Evolutionary conservation across 2,113 vertebrate genomes (phyloP).

Genomic region (Grallaria varia): DNA sequence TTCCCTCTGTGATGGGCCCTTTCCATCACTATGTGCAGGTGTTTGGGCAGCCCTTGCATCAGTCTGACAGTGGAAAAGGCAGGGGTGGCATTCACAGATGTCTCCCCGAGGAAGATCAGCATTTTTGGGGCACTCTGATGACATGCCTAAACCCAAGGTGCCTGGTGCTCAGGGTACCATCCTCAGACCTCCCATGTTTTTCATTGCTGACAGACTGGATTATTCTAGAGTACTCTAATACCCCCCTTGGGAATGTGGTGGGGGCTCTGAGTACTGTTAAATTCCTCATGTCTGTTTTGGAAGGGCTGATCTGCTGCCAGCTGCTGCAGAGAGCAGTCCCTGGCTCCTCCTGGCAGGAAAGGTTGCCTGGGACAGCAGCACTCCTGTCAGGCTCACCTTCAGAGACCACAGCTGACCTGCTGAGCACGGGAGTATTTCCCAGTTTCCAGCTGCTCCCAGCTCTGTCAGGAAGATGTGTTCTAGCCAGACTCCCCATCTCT

Average conservation of each 20-base stretch:
- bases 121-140: background rate
- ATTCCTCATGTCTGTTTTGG: accelerated
- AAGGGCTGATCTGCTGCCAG: background rate
- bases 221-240: background rate
- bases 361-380: background rate
- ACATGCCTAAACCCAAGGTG: background rate
- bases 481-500: background rate
- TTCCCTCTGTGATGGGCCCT: accelerated
- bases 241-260: accelerated
- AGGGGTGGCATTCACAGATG: background rate
- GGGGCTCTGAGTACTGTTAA: background rate
- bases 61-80: background rate
- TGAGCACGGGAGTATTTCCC: background rate
- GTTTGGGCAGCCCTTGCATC: background rate
- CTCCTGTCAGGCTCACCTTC: background rate
- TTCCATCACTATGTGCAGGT: accelerated
- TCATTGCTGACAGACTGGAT: background rate
- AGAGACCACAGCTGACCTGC: background rate
- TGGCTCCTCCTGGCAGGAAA: background rate
- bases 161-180: background rate
- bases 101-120: background rate
- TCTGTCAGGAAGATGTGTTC: background rate
- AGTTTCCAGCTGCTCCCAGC: background rate
- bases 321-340: background rate
- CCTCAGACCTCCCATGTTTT: background rate